phyloP scores from a whole-genome alignment of 2,888 invertebrate species.

The Stenichneumon culpator region DNA sequence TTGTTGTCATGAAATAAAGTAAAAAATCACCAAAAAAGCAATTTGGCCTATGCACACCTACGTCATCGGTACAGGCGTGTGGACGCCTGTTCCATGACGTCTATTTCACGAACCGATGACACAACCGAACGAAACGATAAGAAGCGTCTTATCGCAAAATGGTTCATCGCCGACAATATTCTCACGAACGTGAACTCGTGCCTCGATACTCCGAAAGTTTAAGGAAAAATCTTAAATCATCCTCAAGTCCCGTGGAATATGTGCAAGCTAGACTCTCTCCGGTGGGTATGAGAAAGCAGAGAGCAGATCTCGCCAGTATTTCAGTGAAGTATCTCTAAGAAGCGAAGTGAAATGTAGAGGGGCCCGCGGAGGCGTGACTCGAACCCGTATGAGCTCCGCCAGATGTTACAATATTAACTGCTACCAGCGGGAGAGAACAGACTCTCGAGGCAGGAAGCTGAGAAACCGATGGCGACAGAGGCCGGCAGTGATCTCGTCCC shows the following conservation, averaged over 20 bases:
- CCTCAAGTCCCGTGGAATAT: slow-evolving; percentile 63
- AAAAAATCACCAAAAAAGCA: too few species aligned
- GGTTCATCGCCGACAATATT: neutral
- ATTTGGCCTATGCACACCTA: too few species aligned
- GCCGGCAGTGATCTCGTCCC: slow-evolving; percentile 16
- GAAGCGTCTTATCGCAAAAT: neutral
- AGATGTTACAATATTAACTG: slow-evolving; percentile 84
- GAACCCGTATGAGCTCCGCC: slow-evolving; percentile 80
- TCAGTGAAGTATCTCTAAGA: slow-evolving; percentile 79
- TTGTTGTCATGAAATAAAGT: neutral
- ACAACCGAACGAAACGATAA: neutral
- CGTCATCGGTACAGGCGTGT: too few species aligned
- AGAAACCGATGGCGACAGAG: slow-evolving; percentile 41
- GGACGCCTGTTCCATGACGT: too few species aligned
- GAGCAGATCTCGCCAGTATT: slow-evolving; percentile 77
- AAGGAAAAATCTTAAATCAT: slow-evolving; percentile 1
- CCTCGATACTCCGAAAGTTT: neutral
- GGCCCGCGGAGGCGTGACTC: slow-evolving; percentile 79
- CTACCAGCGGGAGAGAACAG: slow-evolving; percentile 50
- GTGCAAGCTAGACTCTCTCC: slow-evolving; percentile 42
- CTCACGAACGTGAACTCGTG: neutral
- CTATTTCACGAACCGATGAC: too few species aligned
- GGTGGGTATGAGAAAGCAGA: slow-evolving; percentile 57
- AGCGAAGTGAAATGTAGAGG: slow-evolving; percentile 82
- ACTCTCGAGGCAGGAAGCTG: slow-evolving; percentile 38